A percentile compares a stretch with the other conserved stretches of the same genome.
Evolutionary conservation across 2,797 vertebrate genomes (phyloP).

Genomic region (Gallinago stenura): DNA sequence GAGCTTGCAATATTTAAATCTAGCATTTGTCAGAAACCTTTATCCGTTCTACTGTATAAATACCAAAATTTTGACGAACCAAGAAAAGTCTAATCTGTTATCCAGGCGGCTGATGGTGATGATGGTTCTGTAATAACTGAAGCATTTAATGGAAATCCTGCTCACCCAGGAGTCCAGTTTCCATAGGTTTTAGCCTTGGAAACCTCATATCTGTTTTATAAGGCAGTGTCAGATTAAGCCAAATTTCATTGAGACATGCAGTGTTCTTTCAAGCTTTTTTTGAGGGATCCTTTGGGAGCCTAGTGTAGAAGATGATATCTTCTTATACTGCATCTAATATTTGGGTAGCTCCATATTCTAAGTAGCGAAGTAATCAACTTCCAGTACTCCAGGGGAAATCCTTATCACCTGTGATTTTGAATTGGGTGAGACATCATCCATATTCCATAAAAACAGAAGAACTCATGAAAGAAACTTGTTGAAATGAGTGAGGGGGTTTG

Average conservation of each 20-base stretch:
- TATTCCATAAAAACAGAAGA: background rate
- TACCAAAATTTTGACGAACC: background rate
- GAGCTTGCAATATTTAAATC: background rate
- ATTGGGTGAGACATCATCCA: background rate
- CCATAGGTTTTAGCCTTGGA: background rate
- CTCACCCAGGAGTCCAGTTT: background rate
- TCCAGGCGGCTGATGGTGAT: background rate
- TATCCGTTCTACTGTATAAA: background rate
- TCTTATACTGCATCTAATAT: background rate
- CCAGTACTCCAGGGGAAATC: background rate
- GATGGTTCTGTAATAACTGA: background rate
- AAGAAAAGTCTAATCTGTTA: background rate
- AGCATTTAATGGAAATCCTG: background rate
- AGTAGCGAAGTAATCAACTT: background rate
- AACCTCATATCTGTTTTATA: background rate
- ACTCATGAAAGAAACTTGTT: background rate
- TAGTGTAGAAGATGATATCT: background rate
- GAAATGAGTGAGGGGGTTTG: background rate
- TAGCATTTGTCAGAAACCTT: background rate
- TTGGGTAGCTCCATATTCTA: background rate
- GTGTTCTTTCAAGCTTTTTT: background rate
- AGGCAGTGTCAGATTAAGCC: background rate
- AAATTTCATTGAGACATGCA: background rate
- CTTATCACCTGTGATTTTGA: background rate
- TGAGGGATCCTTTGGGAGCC: background rate